These are phyloP conservation scores for Odontomyia ornata DNA, from an alignment of 2,888 invertebrate species.

Conservation along the genomic window DNA sequence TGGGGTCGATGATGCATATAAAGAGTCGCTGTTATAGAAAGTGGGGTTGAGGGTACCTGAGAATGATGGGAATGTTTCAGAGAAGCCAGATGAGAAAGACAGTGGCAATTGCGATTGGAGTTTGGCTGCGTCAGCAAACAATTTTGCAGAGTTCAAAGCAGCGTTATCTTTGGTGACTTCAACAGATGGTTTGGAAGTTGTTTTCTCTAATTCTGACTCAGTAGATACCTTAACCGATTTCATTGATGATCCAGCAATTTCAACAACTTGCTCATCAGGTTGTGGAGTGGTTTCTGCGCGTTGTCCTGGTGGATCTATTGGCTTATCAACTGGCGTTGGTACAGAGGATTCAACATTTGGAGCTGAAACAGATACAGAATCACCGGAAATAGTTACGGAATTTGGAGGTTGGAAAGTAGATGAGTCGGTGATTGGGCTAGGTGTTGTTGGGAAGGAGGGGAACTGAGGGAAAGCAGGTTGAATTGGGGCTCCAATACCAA, in stretches of 20 bases:
- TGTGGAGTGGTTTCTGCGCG: not conserved
- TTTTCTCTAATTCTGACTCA: not conserved
- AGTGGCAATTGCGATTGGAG: too few relatives aligned
- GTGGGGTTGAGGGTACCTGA: not conserved
- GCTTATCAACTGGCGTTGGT: not conserved
- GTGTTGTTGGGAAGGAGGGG: not conserved
- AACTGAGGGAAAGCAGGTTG: too few relatives aligned
- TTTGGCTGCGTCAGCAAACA: not conserved
- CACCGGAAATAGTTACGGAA: not conserved
- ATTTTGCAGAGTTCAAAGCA: too few relatives aligned
- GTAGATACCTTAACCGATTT: not conserved
- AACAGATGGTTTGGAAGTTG: not conserved
- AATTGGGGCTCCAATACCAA: slow-evolving; percentile 1
- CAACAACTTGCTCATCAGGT: not conserved
- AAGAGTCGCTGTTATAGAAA: not conserved
- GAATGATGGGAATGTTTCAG: not conserved
- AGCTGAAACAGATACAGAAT: not conserved
- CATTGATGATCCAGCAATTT: not conserved
- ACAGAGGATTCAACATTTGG: not conserved
- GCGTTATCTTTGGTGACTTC: not conserved
- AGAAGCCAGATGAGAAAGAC: too few relatives aligned
- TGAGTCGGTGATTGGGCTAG: not conserved
- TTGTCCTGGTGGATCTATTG: not conserved
- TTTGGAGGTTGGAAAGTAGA: not conserved
- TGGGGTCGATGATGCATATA: not conserved